Evolutionary conservation across 2,888 invertebrate species (phyloP), one percentile per base, ranked within the genome.

Genomic region (Schizaphis graminum): DNA sequence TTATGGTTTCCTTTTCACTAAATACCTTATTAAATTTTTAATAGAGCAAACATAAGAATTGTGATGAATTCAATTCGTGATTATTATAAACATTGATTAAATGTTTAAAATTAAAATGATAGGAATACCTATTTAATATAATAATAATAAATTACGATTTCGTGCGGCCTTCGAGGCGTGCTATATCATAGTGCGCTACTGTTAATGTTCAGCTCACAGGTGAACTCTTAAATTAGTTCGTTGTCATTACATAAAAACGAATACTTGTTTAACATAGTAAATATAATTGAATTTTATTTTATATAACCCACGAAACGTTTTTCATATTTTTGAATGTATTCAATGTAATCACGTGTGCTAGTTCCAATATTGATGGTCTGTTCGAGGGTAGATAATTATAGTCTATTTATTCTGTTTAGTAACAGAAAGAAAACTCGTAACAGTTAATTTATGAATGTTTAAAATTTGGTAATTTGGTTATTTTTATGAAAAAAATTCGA

Each of bases 221-320:
- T 11, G 35, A 77, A 77, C 77, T 77, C 77, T 77, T 35, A 77
- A 77, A 77, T 77, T 77, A 77, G 77, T 77, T 77, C 77, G 35
- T 35, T 77, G 77, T 35, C 77, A 35, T 77, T 77, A 77, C 35
- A 77, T 77, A 77, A 77, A 35, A 35, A 77, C 77, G 0, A 21
- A 77, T 21, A 77, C 77, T 77, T 77, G 77, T 77, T 77, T 77
- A 21, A 8, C 35, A 77, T 77, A 21, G 35, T 77, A 77, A 35
- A 77, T 77, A 7, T 35, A 35, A 77, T 77, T 77, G 2, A 21
- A 35, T 77, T 77, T 77, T 21, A 21, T 77, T 77, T 35, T 77
- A 35, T 77, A 77, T 77, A 35, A 77, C 7, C 35, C 8, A 16
- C 77, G 3, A 77, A 77, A 77, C 21, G 77, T 2, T 77, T 35